Conservation (phyloP, 2,113 vertebrate species). For the Clarias gariepinus region DNA sequence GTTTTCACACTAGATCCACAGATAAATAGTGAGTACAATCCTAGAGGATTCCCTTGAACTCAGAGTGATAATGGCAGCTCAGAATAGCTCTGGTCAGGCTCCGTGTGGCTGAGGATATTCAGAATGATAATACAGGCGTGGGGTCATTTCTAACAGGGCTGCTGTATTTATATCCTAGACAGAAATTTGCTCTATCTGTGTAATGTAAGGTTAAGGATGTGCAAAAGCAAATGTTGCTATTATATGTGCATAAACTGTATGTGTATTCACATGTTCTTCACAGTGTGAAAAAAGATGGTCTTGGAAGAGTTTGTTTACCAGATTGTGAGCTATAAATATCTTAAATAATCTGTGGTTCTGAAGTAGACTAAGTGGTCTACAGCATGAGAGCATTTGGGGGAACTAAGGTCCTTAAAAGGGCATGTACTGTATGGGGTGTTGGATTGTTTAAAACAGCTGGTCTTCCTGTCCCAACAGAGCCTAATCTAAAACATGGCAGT, state of each 20-base stretch:
- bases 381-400: conserved; percentile 55
- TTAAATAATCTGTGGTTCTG: conserved; percentile 38
- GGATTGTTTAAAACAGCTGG: conserved; percentile 68
- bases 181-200: not conserved
- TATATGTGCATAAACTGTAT: not conserved
- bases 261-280: not conserved
- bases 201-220: not conserved
- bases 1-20: conserved; percentile 53
- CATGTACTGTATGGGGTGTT: conserved; percentile 60
- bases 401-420: conserved; percentile 70
- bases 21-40: conserved; percentile 43
- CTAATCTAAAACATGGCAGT: conserved; percentile 55
- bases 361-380: conserved; percentile 53
- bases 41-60: conserved; percentile 49
- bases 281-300: not conserved
- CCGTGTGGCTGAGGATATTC: conserved; percentile 3
- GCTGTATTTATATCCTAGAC: not conserved
- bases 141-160: conserved; percentile 10
- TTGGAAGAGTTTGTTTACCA: not conserved
- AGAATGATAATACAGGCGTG: not conserved
- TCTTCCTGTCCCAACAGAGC: conserved; percentile 28
- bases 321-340: conserved; percentile 33
- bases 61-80: conserved; percentile 28
- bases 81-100: conserved; percentile 12
- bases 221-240: not conserved